Base-by-base conservation (phyloP, 2,888 invertebrate species). In the Drosophila putrida region DNA sequence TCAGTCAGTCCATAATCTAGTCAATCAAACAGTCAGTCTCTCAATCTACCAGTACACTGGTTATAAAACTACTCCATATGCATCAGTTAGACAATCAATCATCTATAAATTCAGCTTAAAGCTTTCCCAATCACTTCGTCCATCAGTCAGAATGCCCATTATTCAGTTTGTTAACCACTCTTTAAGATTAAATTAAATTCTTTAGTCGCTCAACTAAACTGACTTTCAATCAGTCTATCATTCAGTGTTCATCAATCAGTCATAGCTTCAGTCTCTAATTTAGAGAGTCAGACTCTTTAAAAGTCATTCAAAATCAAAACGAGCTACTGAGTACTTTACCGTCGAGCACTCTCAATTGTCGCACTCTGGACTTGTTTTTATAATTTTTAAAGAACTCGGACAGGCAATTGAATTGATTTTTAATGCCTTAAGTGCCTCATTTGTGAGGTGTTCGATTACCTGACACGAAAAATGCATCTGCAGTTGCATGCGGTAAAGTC, bases 371-470 rank as follows among this genome's bases (percentile, higher is more conserved):
- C 43, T 44, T 44, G 35, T 44, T 55, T 44, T 35, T 44, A 10
- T 43, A 20, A 49, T 27, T 44, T 55, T 31, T 49, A 27, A 38
- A 61, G 39, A 41, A 43, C 25, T 44, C 35, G 63, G 10, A 47
- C 75, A 54, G 57, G 20, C 50, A 47, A 54, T 62, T 50, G 41
- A 64, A 60, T 39, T 53, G 54, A 50, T 57, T 61, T 77, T 36
- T 41, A 66, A 58, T 65, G n/a, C 28, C 44, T 78, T 65, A 71
- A 55, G 65, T 67, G 60, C 60, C 63, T 46, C 55, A 67, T 71
- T 71, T 64, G 66, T 63, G 59, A 71, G 81, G 87, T 82, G 66
- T 82, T 77, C 78, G 63, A 77, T 82, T 86, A 75, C 75, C 46
- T 67, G 84, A 72, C 84, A 75, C 65, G 67, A 61, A 53, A 82